Evolutionary conservation across 2,888 invertebrate genomes (phyloP).

Genomic region (Orthonychiurus folsomi): DNA sequence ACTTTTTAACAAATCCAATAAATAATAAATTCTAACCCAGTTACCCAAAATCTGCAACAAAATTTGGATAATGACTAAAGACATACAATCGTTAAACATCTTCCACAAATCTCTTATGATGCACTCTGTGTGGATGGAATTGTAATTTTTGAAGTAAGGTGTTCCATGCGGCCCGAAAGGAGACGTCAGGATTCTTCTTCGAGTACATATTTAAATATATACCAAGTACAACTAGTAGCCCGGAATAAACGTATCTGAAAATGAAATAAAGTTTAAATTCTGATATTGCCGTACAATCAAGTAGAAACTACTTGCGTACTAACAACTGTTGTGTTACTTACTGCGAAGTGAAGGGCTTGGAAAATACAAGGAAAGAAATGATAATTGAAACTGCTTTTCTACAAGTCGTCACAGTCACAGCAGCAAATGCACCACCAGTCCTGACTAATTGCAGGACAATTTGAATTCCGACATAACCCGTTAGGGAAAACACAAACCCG

Average conservation of each 20-base stretch:
- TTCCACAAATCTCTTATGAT: background rate
- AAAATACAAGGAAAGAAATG: slow-evolving; percentile 84
- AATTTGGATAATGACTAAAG: no score
- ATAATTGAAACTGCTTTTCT: slow-evolving; percentile 85
- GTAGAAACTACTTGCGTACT: background rate
- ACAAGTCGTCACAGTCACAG: slow-evolving; percentile 86
- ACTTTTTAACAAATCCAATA: no score
- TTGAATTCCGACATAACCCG: slow-evolving; percentile 88
- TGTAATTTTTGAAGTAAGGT: background rate
- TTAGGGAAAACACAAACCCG: slow-evolving; percentile 72
- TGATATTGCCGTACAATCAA: slow-evolving; percentile 5
- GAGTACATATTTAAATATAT: slow-evolving; percentile 90
- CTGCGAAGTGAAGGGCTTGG: slow-evolving; percentile 87
- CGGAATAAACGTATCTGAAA: slow-evolving; percentile 77
- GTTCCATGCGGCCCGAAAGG: background rate
- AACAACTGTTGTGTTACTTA: slow-evolving; percentile 60
- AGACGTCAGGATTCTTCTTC: slow-evolving; percentile 50
- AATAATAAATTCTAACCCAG: no score
- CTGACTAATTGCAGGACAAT: slow-evolving; percentile 78
- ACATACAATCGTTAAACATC: no score
- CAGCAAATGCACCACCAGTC: slow-evolving; percentile 80
- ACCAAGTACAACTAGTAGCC: slow-evolving; percentile 73
- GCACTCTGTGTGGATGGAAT: background rate
- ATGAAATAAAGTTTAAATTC: slow-evolving; percentile 12
- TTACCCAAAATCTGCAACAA: no score